A percentile compares a stretch with the other conserved stretches of the same genome.
Conservation (phyloP, 1,140 invertebrate genomes). For the Aphaenogaster floridana region DNA sequence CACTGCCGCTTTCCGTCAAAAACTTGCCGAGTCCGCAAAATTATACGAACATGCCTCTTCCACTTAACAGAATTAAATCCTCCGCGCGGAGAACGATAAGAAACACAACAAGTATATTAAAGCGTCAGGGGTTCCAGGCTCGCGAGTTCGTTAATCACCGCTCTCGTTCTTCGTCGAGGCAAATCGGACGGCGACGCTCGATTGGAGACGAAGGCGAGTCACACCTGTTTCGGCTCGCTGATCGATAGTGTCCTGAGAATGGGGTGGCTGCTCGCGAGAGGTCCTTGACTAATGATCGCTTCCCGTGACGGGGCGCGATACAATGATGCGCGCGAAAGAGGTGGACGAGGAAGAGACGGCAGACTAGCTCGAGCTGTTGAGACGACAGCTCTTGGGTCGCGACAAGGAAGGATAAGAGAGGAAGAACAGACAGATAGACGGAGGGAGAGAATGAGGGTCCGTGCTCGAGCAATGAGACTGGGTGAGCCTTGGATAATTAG, state of each 20-base stretch:
- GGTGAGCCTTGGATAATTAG: slow-evolving; percentile 79
- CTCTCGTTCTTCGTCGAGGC: slow-evolving; percentile 21
- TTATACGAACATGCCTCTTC: not conserved
- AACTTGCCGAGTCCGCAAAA: not conserved
- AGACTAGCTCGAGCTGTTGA: not conserved
- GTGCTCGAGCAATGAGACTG: slow-evolving; percentile 59
- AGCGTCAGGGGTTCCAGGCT: not conserved
- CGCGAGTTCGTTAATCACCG: slow-evolving; percentile 33
- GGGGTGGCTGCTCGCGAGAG: slow-evolving; percentile 63
- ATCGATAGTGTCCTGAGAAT: slow-evolving; percentile 69
- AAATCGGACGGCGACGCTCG: slow-evolving; percentile 24
- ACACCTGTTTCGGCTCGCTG: slow-evolving; percentile 67
- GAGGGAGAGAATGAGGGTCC: slow-evolving; percentile 29
- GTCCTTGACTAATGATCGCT: slow-evolving; percentile 78
- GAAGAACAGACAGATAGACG: slow-evolving; percentile 40
- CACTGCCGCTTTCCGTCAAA: not conserved
- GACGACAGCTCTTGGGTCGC: slow-evolving; percentile 25
- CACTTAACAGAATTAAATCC: slow-evolving; percentile 4
- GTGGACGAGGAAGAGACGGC: slow-evolving; percentile 39
- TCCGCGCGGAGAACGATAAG: not conserved
- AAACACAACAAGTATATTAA: slow-evolving; percentile 25
- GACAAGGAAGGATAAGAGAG: slow-evolving; percentile 58
- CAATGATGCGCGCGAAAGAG: slow-evolving; percentile 62
- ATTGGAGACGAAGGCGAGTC: slow-evolving; percentile 55
- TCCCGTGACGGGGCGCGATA: slow-evolving; percentile 75